Conservation (phyloP, 2,113 vertebrate species). For the Barnardius zonarius region DNA sequence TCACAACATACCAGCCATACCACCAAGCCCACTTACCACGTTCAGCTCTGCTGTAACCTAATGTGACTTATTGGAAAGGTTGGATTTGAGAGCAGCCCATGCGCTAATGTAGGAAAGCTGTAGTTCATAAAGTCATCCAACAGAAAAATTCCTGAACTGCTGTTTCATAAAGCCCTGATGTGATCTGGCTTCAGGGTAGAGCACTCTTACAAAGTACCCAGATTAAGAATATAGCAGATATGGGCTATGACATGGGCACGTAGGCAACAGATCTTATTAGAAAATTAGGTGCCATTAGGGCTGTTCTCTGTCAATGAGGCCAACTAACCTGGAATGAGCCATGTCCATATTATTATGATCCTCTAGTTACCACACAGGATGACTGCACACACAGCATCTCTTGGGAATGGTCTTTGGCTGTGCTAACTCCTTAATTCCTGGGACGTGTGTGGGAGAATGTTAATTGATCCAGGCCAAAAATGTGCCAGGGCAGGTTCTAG, state of each 20-base stretch:
- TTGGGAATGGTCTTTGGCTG: constrained; percentile 21
- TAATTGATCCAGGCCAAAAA: constrained; percentile 56
- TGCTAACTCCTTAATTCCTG: neutral
- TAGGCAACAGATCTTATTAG: neutral
- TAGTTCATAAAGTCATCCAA: neutral
- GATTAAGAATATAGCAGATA: neutral
- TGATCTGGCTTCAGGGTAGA: neutral
- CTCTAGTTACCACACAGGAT: neutral
- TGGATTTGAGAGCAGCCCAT: neutral
- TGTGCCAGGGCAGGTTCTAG: constrained; percentile 62
- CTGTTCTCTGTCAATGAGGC: neutral
- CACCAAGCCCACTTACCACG: rapidly evolving
- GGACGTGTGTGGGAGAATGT: constrained; percentile 23
- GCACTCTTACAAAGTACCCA: neutral
- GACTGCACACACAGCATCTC: neutral
- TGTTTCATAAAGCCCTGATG: neutral
- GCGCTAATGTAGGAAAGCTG: neutral
- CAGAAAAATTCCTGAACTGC: neutral
- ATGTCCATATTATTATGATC: neutral
- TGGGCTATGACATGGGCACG: neutral
- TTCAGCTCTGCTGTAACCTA: neutral
- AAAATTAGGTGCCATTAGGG: neutral
- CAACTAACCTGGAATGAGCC: neutral
- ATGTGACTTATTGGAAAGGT: neutral
- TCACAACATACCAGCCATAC: neutral